Percentiles rank a stretch among this genome's conserved stretches.
phyloP scores from a whole-genome alignment of 1,140 invertebrate genomes.

The Lysiphlebus fabarum region DNA sequence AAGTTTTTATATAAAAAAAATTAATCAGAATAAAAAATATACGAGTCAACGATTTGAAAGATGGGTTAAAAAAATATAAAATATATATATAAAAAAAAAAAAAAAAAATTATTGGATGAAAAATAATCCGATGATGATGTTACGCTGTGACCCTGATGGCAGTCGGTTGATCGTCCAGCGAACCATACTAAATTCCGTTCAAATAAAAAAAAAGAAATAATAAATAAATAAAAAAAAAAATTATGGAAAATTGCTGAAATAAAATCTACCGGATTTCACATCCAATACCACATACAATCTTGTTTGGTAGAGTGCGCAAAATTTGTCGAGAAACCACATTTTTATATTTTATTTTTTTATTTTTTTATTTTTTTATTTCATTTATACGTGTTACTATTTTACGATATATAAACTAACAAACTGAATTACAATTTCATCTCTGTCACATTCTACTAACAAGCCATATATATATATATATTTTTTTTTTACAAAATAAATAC shows the following conservation, averaged over 20 bases:
- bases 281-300: neutral
- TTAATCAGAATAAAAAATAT: too few species aligned
- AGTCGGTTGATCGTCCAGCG: constrained; percentile 9
- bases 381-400: constrained; percentile 8
- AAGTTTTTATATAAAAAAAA: too few species aligned
- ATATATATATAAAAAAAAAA: constrained; percentile 12
- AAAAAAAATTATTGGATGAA: constrained; percentile 9
- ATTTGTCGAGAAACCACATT: neutral
- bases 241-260: too few species aligned
- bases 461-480: neutral
- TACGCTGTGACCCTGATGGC: constrained; percentile 3
- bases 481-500: too few species aligned
- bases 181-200: neutral
- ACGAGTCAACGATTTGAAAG: too few species aligned
- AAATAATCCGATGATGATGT: constrained; percentile 17
- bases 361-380: neutral
- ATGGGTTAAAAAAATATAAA: too few species aligned
- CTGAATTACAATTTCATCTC: neutral
- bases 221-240: neutral
- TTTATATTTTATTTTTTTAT: too few species aligned
- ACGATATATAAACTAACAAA: too few species aligned
- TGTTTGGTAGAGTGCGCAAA: constrained; percentile 8
- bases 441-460: constrained; percentile 13
- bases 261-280: too few species aligned
- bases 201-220: constrained; percentile 1